phyloP scores from a whole-genome alignment of 2,797 vertebrate species.

The Takifugu rubripes region DNA sequence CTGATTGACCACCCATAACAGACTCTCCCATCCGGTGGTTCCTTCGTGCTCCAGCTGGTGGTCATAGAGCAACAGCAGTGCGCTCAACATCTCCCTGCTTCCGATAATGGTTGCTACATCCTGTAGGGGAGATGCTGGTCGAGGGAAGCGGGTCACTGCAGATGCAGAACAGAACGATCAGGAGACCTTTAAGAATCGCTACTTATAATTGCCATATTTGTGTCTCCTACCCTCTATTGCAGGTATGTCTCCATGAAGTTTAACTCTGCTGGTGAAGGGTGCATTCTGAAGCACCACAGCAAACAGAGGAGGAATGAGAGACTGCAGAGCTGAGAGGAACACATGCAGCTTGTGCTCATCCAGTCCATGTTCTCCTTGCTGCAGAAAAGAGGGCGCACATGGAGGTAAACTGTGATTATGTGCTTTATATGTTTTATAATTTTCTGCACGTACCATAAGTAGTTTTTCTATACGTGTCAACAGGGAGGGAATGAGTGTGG shows the following conservation, averaged over 20 bases:
- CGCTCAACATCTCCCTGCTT: slow-evolving; percentile 88
- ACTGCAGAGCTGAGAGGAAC: slow-evolving; percentile 94
- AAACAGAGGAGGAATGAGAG: slow-evolving; percentile 92
- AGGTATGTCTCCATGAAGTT: slow-evolving; percentile 85
- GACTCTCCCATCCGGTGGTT: slow-evolving; percentile 95
- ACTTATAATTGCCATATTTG: background rate
- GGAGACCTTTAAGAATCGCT: background rate
- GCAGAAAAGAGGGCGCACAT: slow-evolving; percentile 19
- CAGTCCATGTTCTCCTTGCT: slow-evolving; percentile 92
- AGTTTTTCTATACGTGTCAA: slow-evolving; percentile 93
- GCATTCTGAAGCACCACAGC: slow-evolving; percentile 92
- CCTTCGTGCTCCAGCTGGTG: slow-evolving; percentile 95
- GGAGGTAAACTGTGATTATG: background rate
- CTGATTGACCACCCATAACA: slow-evolving; percentile 98
- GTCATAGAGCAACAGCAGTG: slow-evolving; percentile 90
- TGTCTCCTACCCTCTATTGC: slow-evolving; percentile 87
- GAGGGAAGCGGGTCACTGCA: slow-evolving; percentile 93
- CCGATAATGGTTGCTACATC: slow-evolving; percentile 91
- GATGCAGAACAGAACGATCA: background rate
- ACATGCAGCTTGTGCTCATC: slow-evolving; percentile 96
- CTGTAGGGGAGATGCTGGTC: slow-evolving; percentile 91
- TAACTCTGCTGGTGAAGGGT: slow-evolving; percentile 89
- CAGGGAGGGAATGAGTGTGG: slow-evolving; percentile 90
- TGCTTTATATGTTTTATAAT: background rate
- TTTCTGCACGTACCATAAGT: slow-evolving; percentile 77